Percentiles rank a stretch among this genome's conserved stretches.
Evolutionary conservation across 2,113 vertebrate genomes (phyloP).

Genomic region (Stegostoma tigrinum): DNA sequence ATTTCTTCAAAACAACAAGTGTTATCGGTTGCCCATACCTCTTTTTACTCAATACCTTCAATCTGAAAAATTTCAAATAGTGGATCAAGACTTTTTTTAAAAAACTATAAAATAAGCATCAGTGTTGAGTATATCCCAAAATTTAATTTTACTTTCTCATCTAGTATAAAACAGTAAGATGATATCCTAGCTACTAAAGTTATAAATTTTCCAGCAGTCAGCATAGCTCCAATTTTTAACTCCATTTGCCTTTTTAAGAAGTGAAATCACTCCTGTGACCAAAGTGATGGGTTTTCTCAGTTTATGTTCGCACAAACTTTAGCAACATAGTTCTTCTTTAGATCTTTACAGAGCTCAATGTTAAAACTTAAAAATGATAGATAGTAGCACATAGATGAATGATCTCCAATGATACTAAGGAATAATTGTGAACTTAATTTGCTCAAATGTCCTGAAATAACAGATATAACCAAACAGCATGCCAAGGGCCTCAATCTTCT

Average conservation of each 20-base stretch:
- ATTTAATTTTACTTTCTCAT: background rate
- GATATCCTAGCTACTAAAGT: background rate
- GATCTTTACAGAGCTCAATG: too few relatives aligned
- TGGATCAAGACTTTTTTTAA: background rate
- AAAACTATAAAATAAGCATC: background rate
- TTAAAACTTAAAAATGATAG: background rate
- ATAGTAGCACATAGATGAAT: background rate
- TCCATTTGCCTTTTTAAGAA: background rate
- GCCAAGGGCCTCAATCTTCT: background rate
- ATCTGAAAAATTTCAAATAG: background rate
- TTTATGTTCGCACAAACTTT: background rate
- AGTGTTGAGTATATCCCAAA: background rate
- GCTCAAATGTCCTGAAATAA: background rate
- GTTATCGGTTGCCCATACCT: background rate
- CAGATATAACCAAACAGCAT: background rate
- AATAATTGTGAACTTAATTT: background rate
- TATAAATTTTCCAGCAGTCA: background rate
- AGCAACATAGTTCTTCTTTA: background rate
- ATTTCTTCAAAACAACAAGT: background rate
- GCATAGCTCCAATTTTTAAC: background rate
- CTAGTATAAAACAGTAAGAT: background rate
- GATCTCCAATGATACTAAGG: background rate
- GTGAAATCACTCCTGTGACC: background rate
- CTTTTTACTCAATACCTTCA: background rate
- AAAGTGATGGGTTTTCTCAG: background rate